Evolutionary conservation across 2,797 vertebrate species (phyloP).

Genomic region (Malurus leucopterus): DNA sequence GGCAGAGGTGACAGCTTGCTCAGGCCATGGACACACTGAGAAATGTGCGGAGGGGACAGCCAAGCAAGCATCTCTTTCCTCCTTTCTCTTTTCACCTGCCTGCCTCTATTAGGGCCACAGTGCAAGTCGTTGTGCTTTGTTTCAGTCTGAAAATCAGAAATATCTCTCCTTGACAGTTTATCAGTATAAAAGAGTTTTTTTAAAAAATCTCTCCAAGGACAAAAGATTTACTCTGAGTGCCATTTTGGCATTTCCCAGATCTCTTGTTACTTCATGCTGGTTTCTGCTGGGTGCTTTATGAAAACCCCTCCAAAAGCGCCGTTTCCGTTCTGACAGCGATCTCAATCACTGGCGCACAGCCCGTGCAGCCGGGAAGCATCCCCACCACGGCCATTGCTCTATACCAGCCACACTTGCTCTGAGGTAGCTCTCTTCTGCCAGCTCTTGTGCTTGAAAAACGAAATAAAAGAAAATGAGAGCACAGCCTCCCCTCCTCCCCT

Average conservation of each 20-base stretch:
- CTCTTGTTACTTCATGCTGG: background rate
- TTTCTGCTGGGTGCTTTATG: slow-evolving; percentile 13
- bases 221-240: background rate
- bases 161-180: background rate
- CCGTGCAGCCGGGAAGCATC: background rate
- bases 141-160: slow-evolving; percentile 49
- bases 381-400: background rate
- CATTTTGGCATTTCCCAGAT: background rate
- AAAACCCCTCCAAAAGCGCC: background rate
- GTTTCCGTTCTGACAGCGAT: background rate
- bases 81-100: slow-evolving; percentile 7
- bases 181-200: background rate
- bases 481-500: fast-evolving
- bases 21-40: background rate
- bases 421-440: background rate
- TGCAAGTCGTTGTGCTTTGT: background rate
- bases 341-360: fast-evolving
- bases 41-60: background rate
- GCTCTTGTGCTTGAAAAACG: background rate
- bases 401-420: background rate
- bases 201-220: slow-evolving; percentile 10
- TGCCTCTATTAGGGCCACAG: background rate
- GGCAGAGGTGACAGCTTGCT: background rate
- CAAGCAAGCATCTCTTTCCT: background rate
- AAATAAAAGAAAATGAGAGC: background rate